Conservation (phyloP, 2,113 vertebrate genomes). For the Pachypanchax playfairii region DNA sequence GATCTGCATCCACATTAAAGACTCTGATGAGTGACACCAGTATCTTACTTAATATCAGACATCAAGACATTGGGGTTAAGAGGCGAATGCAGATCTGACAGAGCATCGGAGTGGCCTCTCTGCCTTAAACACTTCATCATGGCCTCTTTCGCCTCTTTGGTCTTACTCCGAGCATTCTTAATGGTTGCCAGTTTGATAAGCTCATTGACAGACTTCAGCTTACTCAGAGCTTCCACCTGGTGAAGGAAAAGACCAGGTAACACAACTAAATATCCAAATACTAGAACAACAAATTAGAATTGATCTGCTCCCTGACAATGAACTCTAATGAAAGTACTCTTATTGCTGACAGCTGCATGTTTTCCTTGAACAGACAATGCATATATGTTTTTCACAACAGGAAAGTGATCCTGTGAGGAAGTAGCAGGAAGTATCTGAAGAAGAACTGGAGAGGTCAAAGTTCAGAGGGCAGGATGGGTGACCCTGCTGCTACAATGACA, state of each 20-base stretch:
- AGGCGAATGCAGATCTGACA: constrained; percentile 92
- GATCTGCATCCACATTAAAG: background rate
- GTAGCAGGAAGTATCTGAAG: constrained; percentile 30
- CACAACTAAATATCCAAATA: background rate
- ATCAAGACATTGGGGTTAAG: constrained; percentile 92
- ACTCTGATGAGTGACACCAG: background rate
- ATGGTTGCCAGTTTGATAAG: constrained; percentile 93
- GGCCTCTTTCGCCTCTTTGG: constrained; percentile 90
- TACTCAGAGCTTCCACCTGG: constrained; percentile 96
- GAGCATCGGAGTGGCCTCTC: constrained; percentile 91
- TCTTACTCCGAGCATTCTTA: constrained; percentile 89
- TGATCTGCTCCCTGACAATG: background rate
- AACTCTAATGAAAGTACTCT: constrained; percentile 1
- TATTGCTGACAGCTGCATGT: background rate
- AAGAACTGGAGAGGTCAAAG: constrained; percentile 37
- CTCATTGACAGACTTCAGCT: constrained; percentile 95
- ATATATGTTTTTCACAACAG: constrained; percentile 46
- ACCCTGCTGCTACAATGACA: constrained; percentile 10
- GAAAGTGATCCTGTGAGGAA: constrained; percentile 54
- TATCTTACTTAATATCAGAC: constrained; percentile 91
- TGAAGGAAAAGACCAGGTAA: background rate
- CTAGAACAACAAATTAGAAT: background rate
- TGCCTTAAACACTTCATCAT: constrained; percentile 95
- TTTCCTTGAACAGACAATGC: constrained; percentile 1
- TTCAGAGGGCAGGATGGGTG: constrained; percentile 36